A percentile compares a stretch with the other conserved stretches of the same genome.
Conservation (phyloP, 2,888 invertebrate genomes). For the Agrochola macilenta region DNA sequence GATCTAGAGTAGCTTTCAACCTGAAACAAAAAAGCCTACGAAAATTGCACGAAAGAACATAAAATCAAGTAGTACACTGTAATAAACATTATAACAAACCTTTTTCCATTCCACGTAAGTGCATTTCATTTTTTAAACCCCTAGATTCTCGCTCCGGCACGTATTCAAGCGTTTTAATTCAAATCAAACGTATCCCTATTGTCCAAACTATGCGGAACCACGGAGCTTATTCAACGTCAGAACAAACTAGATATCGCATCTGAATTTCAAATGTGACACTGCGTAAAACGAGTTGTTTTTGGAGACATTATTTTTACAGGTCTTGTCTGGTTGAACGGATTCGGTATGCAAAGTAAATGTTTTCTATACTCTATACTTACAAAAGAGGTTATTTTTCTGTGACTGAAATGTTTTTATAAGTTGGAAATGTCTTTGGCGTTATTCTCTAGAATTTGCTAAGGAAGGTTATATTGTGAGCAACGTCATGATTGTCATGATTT, state of each 20-base stretch:
- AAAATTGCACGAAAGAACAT: background rate
- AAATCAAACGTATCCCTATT: constrained; percentile 55
- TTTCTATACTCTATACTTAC: constrained; percentile 6
- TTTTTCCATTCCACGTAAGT: background rate
- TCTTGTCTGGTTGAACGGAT: constrained; percentile 33
- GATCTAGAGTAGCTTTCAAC: background rate
- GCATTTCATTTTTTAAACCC: constrained; percentile 46
- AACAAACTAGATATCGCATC: constrained; percentile 68
- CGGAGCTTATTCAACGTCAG: constrained; percentile 53
- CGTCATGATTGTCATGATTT: too few relatives aligned
- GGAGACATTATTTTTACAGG: constrained; percentile 54
- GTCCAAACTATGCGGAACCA: constrained; percentile 60
- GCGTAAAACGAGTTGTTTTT: constrained; percentile 56
- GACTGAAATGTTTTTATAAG: constrained; percentile 8
- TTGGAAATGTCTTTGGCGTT: constrained; percentile 10
- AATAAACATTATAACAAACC: background rate
- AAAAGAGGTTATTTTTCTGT: constrained; percentile 19
- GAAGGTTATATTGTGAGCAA: background rate
- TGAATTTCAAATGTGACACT: constrained; percentile 70
- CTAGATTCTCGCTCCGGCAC: constrained; percentile 39
- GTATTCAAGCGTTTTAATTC: constrained; percentile 61
- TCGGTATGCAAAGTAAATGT: constrained; percentile 12
- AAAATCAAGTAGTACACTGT: background rate
- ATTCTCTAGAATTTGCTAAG: background rate
- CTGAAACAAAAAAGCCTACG: too few relatives aligned